Evolutionary conservation across 53 echinoderm and acorn worm species (phyloP).

Genomic region (Temnopleurus reevesii): DNA sequence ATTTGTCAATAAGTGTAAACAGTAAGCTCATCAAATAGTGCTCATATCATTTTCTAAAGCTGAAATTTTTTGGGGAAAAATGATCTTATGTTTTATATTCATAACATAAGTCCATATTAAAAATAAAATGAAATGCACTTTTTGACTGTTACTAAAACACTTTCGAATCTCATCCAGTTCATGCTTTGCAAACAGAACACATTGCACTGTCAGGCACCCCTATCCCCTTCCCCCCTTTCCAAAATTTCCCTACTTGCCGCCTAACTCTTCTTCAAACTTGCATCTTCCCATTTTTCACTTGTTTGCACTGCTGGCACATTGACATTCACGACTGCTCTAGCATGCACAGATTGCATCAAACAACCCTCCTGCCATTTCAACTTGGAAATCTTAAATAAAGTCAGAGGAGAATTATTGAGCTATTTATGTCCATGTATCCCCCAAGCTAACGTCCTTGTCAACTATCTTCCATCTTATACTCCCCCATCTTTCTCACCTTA

Average conservation of each 20-base stretch:
- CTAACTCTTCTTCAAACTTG: neutral
- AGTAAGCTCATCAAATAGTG: too few relatives aligned
- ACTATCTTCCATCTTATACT: neutral
- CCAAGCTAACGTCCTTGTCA: neutral
- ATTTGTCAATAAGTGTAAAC: too few relatives aligned
- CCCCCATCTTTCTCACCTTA: neutral
- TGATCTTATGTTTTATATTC: too few relatives aligned
- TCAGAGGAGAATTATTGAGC: conserved; percentile 1
- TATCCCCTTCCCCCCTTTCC: too few relatives aligned
- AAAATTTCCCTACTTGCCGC: neutral
- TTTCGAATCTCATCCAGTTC: neutral
- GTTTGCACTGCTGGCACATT: conserved; percentile 2
- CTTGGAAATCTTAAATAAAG: conserved; percentile 10
- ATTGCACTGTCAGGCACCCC: neutral
- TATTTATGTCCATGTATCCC: conserved; percentile 25
- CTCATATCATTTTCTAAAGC: too few relatives aligned
- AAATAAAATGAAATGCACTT: neutral
- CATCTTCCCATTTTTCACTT: neutral
- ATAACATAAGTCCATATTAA: too few relatives aligned
- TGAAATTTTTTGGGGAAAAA: too few relatives aligned
- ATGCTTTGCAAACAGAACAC: neutral
- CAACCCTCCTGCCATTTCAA: neutral
- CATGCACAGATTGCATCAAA: conserved; percentile 18
- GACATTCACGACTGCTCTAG: conserved; percentile 9
- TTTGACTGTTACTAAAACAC: neutral